phyloP scores from a whole-genome alignment of 2,888 invertebrate genomes.

The Acanthosepion lycidas region DNA sequence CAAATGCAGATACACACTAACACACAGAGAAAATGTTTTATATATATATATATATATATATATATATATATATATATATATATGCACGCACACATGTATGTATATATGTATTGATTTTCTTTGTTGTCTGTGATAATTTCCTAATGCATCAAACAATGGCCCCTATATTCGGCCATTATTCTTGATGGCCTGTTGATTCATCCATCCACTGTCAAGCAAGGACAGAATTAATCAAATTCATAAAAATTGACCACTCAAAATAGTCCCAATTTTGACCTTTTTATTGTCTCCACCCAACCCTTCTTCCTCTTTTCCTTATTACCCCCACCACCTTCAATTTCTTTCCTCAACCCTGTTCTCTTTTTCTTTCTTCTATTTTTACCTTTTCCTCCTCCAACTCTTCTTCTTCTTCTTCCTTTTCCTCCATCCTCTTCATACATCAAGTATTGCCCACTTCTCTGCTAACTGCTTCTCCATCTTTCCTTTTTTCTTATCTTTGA shows the following conservation, averaged over 20 bases:
- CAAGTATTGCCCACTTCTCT: too few species aligned
- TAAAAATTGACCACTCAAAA: not conserved
- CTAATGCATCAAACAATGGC: constrained; percentile 21
- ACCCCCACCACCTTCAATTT: too few species aligned
- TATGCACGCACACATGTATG: not conserved
- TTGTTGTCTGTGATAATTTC: constrained; percentile 33
- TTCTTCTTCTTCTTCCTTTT: too few species aligned
- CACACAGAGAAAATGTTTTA: not conserved
- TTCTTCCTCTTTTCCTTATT: not conserved
- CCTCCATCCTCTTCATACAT: too few species aligned
- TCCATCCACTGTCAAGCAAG: constrained; percentile 15
- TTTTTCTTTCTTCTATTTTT: too few species aligned
- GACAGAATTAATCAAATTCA: not conserved
- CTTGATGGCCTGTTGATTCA: not conserved
- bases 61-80: not conserved
- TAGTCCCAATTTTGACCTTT: not conserved
- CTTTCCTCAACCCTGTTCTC: too few species aligned
- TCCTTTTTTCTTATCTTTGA: too few species aligned
- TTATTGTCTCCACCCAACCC: not conserved
- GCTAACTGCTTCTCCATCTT: too few species aligned
- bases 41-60: not conserved
- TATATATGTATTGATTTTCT: not conserved
- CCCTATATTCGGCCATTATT: not conserved
- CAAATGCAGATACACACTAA: not conserved
- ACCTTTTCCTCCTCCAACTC: too few species aligned